Evolutionary conservation across 2,888 invertebrate genomes (phyloP).

Genomic region (Limnephilus lunatus): DNA sequence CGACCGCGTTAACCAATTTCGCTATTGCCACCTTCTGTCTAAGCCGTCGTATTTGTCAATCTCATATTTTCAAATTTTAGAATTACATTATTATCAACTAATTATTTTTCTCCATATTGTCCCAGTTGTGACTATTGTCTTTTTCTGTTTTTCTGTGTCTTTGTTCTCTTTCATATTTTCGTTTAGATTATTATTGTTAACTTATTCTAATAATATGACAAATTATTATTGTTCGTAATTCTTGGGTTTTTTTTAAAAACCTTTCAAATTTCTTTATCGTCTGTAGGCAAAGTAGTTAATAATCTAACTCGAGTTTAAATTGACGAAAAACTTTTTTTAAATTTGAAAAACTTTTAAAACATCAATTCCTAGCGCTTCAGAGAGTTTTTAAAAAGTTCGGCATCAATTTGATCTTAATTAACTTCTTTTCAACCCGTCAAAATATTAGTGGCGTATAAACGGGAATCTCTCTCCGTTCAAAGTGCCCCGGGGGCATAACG

Average conservation of each 20-base stretch:
- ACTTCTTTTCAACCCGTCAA: conserved; percentile 20
- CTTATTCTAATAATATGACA: no score
- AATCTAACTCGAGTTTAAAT: not conserved
- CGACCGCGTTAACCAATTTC: no score
- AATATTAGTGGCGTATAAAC: conserved; percentile 35
- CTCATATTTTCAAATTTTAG: no score
- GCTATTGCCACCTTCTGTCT: no score
- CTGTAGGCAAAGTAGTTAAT: not conserved
- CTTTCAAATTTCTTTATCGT: not conserved
- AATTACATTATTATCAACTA: no score
- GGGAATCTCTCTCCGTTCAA: conserved; percentile 16
- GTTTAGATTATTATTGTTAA: no score
- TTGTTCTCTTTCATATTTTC: no score
- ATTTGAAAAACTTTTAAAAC: no score
- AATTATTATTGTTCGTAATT: not conserved
- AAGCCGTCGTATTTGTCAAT: no score
- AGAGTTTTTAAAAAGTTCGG: not conserved
- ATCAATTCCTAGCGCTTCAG: not conserved
- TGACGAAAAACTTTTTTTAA: not conserved
- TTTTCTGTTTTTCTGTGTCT: no score
- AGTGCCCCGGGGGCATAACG: conserved; percentile 20
- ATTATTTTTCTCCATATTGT: no score
- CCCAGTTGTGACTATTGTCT: no score
- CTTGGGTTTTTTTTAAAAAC: not conserved
- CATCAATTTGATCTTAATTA: conserved; percentile 7